Percentiles rank a stretch among this genome's conserved stretches.
phyloP scores from a whole-genome alignment of 2,113 vertebrate genomes.

The Lethenteron reissneri region DNA sequence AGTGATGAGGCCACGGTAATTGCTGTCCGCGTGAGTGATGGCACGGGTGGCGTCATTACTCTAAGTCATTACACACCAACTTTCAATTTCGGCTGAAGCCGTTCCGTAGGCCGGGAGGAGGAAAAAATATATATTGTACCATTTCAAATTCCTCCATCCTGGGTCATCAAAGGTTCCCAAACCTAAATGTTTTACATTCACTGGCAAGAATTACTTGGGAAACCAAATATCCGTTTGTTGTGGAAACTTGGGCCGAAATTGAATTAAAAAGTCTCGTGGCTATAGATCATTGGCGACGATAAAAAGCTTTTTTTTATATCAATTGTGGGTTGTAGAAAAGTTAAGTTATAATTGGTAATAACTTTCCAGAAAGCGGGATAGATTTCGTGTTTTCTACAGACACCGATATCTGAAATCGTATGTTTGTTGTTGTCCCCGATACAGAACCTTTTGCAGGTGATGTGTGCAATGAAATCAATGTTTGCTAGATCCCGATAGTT shows the following conservation, averaged over 20 bases:
- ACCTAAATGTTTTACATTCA: constrained; percentile 1
- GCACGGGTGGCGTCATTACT: background rate
- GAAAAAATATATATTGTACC: background rate
- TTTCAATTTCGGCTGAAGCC: constrained; percentile 6
- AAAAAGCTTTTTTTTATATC: no score
- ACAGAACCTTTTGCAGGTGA: no score
- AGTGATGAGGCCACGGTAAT: background rate
- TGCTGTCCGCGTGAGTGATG: constrained; percentile 6
- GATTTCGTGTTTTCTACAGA: no score
- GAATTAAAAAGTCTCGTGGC: constrained; percentile 1
- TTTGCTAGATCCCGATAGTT: no score
- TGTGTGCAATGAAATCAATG: no score
- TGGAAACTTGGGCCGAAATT: constrained; percentile 1
- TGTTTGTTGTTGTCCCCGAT: no score
- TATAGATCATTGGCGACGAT: background rate
- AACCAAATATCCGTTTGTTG: background rate
- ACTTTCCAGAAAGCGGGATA: no score
- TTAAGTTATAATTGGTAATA: no score
- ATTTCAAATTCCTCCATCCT: background rate
- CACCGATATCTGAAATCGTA: no score
- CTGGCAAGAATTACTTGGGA: constrained; percentile 4
- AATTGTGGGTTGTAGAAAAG: no score
- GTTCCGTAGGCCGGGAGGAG: background rate
- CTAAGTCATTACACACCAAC: constrained; percentile 6
- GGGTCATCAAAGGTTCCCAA: constrained; percentile 3